A percentile compares a stretch with the other conserved stretches of the same genome.
Conservation (phyloP, 2,888 invertebrate genomes). For the Kuschelorhynchus macadamiae region DNA sequence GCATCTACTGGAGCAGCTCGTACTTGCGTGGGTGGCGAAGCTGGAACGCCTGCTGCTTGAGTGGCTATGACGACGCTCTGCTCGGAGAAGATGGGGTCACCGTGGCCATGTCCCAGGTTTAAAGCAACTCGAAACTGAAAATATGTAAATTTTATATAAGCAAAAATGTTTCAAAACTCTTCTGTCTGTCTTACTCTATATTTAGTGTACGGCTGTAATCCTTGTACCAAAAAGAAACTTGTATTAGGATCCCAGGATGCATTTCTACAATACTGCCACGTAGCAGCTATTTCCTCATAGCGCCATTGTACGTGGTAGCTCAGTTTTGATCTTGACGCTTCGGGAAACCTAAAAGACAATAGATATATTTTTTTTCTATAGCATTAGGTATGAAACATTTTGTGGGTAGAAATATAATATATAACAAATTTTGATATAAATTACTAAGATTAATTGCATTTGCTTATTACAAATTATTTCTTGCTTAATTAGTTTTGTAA, state of each 20-base stretch:
- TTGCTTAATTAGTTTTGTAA: too few species aligned
- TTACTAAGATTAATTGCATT: too few species aligned
- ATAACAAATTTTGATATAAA: too few species aligned
- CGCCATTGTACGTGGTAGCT: conserved; percentile 82
- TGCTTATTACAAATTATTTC: too few species aligned
- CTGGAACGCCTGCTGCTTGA: conserved; percentile 79
- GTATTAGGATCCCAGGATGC: conserved; percentile 75
- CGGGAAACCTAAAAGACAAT: conserved; percentile 31
- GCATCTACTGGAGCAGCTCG: conserved; percentile 85
- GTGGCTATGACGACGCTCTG: conserved; percentile 85
- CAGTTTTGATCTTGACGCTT: conserved; percentile 61
- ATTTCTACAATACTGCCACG: conserved; percentile 88
- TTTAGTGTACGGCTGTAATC: conserved; percentile 89
- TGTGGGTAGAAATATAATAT: too few species aligned
- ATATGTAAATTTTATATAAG: neutral
- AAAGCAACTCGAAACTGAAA: conserved; percentile 89
- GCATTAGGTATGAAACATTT: too few species aligned
- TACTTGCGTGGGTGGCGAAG: conserved; percentile 82
- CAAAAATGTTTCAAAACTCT: too few species aligned
- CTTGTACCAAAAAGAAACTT: conserved; percentile 78
- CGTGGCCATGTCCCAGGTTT: conserved; percentile 75
- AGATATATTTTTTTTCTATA: neutral
- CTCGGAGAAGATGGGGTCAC: conserved; percentile 76
- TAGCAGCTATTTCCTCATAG: conserved; percentile 77
- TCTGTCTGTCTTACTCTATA: conserved; percentile 88